Base-by-base conservation (phyloP, 2,797 vertebrate species). In the Acipenser oxyrinchus region DNA sequence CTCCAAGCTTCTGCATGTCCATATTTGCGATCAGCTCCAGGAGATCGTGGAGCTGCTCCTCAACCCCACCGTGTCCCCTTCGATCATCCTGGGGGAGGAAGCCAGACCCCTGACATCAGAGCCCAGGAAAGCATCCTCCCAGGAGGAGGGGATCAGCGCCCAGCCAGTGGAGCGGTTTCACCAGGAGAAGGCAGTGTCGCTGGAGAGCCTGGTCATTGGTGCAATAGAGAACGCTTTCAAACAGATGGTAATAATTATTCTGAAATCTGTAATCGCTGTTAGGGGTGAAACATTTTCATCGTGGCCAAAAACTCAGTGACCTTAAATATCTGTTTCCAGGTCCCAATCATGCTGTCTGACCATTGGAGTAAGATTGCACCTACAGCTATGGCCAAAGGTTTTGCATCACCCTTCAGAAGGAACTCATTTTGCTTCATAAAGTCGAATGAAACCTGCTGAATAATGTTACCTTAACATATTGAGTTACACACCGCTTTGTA, bases 211-310 rank as follows among this genome's bases (percentile, higher is more conserved):
- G 74, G 89, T 99, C 68, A 91, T 97, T 10, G 97, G 97, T 0
- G 95, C 96, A 76, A 94, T 99, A 18, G 96, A 99, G 83, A 98
- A 91, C 0, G 94, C 96, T 74, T 99, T 98, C 78, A 91, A 88
- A 77, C 87, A 92, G 82, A 99, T 98, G 96, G 97, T 99, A 77
- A 71, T 7, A 10, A 66, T 37, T 37, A 37, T 37, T 37, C 37
- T 0, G 37, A 5, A 37, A 37, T 37, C 37, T 37, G 37, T 37
- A 37, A 37, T 37, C 37, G 5, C 37, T 37, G 3, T 37, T 37
- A 37, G 37, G 37, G 37, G 37, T 5, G 37, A 37, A 37, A 37
- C 37, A 37, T 37, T 37, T 37, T 37, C 37, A 37, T 5, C 37
- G 5, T 37, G 37, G 37, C 37, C 37, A 37, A 37, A 37, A 37